Evolutionary conservation across 2,888 invertebrate species (phyloP).

Genomic region (Acanthosepion pharaonis): DNA sequence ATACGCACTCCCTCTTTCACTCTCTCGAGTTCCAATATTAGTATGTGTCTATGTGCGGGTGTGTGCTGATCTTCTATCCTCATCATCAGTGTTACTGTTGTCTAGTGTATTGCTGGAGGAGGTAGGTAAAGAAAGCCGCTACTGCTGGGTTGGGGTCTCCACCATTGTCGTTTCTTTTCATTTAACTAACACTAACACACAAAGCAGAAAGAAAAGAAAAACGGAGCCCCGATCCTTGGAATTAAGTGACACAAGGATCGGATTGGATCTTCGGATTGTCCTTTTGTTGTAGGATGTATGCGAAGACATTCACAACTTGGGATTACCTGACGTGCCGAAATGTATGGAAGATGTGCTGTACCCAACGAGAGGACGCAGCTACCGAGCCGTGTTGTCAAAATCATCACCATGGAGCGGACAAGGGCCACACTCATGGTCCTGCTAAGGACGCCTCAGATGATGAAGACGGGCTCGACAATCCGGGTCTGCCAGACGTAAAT

Average conservation of each 20-base stretch:
- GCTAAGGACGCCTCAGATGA: not conserved
- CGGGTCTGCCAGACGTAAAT: not conserved
- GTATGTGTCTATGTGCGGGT: not conserved
- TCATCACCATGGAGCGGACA: not conserved
- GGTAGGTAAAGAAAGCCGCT: not conserved
- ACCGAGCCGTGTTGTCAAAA: constrained; percentile 43
- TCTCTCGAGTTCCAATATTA: not conserved
- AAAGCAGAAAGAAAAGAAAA: not conserved
- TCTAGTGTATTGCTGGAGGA: not conserved
- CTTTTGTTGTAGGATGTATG: constrained; percentile 38
- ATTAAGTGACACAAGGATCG: not conserved
- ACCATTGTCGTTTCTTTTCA: not conserved
- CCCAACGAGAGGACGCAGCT: constrained; percentile 37
- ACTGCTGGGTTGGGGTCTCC: not conserved
- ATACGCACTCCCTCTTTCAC: not conserved
- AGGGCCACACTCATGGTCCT: not conserved
- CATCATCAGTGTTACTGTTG: not conserved
- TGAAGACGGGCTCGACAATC: constrained; percentile 38
- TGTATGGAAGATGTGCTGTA: constrained; percentile 45
- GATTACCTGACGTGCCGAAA: constrained; percentile 43
- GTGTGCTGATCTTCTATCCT: not conserved
- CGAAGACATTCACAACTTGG: constrained; percentile 44
- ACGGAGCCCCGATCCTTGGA: not conserved
- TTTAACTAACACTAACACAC: not conserved
- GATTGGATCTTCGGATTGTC: not conserved